These are phyloP conservation scores for Xanthia togata DNA, from an alignment of 2,888 invertebrate species.

Conservation along the genomic window DNA sequence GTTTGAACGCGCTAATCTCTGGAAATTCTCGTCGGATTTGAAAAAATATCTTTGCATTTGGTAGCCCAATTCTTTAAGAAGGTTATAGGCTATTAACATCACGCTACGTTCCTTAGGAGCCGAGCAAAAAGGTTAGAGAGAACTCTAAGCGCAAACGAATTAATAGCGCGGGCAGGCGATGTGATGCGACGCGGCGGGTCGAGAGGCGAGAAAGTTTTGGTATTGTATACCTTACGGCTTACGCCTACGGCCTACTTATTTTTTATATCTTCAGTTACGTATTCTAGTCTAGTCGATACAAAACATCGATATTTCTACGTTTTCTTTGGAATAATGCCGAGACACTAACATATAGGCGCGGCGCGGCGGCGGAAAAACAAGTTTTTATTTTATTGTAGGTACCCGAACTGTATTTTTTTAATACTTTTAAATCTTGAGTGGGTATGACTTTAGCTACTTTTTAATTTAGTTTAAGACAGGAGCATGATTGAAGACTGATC, in stretches of 20 bases:
- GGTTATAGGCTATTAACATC: not conserved
- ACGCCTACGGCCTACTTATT: not conserved
- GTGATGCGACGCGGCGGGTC: not conserved
- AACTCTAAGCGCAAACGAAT: too few species aligned
- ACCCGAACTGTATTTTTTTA: not conserved
- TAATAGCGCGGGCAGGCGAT: not conserved
- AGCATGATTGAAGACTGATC: too few species aligned
- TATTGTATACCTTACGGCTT: too few species aligned
- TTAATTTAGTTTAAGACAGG: too few species aligned
- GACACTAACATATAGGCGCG: not conserved
- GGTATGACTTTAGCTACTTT: too few species aligned
- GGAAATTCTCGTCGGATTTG: too few species aligned
- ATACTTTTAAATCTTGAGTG: not conserved
- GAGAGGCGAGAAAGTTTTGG: too few species aligned
- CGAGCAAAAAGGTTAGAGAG: too few species aligned
- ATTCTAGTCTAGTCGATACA: not conserved
- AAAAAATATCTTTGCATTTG: too few species aligned
- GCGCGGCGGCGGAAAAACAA: not conserved
- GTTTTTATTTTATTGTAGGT: not conserved
- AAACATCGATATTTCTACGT: slow-evolving; percentile 2
- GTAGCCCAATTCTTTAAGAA: too few species aligned
- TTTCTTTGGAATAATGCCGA: slow-evolving; percentile 10
- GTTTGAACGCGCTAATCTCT: too few species aligned
- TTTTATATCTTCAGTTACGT: not conserved
- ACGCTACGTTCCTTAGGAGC: too few species aligned